Conservation (phyloP, 1,140 invertebrate species). For the Euglossa dilemma region DNA sequence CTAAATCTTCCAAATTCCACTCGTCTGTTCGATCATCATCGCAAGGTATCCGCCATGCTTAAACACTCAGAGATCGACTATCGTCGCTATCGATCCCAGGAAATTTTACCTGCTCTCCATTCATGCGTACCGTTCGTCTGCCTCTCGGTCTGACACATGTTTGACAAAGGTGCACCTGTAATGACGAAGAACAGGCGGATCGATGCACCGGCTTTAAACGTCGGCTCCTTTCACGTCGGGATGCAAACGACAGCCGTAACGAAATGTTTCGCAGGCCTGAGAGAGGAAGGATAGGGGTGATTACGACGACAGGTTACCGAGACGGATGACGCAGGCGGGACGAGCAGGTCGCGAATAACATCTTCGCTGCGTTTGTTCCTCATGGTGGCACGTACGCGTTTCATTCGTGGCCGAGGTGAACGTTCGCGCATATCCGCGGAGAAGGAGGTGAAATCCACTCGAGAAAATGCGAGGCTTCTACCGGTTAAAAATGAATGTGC, state of each 20-base stretch:
- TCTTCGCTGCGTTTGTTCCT: not conserved
- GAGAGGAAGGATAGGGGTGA: constrained; percentile 30
- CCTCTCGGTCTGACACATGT: not conserved
- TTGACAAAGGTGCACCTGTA: constrained; percentile 39
- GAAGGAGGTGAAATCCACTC: constrained; percentile 50
- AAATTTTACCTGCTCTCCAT: constrained; percentile 2
- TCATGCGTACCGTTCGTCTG: not conserved
- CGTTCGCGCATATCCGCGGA: constrained; percentile 46
- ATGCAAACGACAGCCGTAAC: constrained; percentile 54
- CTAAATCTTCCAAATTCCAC: too few relatives aligned
- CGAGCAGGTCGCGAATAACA: not conserved
- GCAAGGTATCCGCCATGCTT: not conserved
- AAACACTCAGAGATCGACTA: not conserved
- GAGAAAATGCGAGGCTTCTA: constrained; percentile 55
- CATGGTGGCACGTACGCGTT: not conserved
- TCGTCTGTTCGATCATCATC: too few relatives aligned
- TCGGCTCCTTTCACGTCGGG: constrained; percentile 39
- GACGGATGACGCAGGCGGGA: not conserved
- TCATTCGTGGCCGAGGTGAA: constrained; percentile 40
- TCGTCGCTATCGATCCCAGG: not conserved
- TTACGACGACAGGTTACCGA: constrained; percentile 18
- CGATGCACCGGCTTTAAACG: constrained; percentile 32
- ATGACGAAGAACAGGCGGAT: constrained; percentile 20
- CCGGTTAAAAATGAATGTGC: constrained; percentile 58
- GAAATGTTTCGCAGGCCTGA: constrained; percentile 51